phyloP scores from a whole-genome alignment of 2,113 vertebrate genomes.

The Lates calcarifer region DNA sequence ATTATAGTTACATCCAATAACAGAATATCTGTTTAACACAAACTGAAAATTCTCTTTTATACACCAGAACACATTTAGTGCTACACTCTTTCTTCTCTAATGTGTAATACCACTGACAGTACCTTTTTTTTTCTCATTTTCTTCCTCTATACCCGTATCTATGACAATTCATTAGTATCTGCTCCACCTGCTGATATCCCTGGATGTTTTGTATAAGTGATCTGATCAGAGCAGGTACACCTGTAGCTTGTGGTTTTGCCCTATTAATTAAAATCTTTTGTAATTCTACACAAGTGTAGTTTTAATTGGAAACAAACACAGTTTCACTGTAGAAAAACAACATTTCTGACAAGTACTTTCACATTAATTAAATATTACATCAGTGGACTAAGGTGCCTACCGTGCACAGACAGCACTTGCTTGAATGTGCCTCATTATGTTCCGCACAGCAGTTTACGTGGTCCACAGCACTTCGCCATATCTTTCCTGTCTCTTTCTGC shows the following conservation, averaged over 20 bases:
- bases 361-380: neutral
- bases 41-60: neutral
- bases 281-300: neutral
- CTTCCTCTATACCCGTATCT: neutral
- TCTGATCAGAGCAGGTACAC: neutral
- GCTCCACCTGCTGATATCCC: neutral
- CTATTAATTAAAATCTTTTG: neutral
- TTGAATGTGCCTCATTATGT: conserved; percentile 28
- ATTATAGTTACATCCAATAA: neutral
- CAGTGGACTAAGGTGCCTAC: neutral
- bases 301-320: neutral
- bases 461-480: neutral
- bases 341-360: neutral
- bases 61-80: neutral
- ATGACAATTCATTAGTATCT: neutral
- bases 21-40: neutral
- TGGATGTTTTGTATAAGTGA: neutral
- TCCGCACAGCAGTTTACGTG: neutral
- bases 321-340: neutral
- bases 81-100: neutral
- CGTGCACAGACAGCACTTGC: neutral
- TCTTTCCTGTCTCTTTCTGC: conserved; percentile 20
- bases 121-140: neutral
- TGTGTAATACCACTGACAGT: neutral
- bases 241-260: neutral